These are phyloP conservation scores for Bothrops jararaca DNA, from an alignment of 2,113 vertebrate species.

Conservation along the genomic window DNA sequence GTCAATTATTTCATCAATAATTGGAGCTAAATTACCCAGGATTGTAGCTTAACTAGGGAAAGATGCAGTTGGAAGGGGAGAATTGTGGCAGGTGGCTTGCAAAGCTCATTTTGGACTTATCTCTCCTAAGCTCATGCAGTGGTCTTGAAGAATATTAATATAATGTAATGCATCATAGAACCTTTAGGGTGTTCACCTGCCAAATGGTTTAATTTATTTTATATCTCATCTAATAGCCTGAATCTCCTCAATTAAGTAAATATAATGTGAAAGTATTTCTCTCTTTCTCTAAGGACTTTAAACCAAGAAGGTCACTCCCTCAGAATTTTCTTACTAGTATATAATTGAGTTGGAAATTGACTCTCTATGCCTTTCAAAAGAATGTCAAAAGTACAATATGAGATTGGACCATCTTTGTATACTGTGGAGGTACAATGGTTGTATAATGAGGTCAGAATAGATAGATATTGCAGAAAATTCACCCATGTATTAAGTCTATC, in stretches of 20 bases:
- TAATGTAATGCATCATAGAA: slow-evolving; percentile 66
- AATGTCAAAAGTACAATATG: slow-evolving; percentile 36
- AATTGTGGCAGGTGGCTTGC: slow-evolving; percentile 74
- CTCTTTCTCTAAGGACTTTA: slow-evolving; percentile 72
- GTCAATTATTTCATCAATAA: slow-evolving; percentile 80
- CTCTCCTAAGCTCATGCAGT: slow-evolving; percentile 65
- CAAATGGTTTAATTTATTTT: slow-evolving; percentile 79
- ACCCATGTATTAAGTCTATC: background rate
- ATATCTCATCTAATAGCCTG: slow-evolving; percentile 76
- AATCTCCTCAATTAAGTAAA: slow-evolving; percentile 77
- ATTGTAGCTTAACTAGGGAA: slow-evolving; percentile 71
- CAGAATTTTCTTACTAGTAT: slow-evolving; percentile 55
- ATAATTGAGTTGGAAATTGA: slow-evolving; percentile 64
- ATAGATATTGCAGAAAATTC: slow-evolving; percentile 1
- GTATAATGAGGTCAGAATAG: background rate
- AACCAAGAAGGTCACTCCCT: slow-evolving; percentile 58
- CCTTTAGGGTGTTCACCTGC: slow-evolving; percentile 76
- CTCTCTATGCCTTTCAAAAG: slow-evolving; percentile 45
- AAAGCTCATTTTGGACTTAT: slow-evolving; percentile 77
- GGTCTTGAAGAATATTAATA: slow-evolving; percentile 75
- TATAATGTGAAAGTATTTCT: slow-evolving; percentile 68
- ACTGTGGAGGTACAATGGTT: background rate
- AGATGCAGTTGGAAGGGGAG: slow-evolving; percentile 62
- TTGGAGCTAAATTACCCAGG: slow-evolving; percentile 73
- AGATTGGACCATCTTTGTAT: background rate